phyloP scores from a whole-genome alignment of 2,113 vertebrate genomes.

The Plestiodon gilberti region DNA sequence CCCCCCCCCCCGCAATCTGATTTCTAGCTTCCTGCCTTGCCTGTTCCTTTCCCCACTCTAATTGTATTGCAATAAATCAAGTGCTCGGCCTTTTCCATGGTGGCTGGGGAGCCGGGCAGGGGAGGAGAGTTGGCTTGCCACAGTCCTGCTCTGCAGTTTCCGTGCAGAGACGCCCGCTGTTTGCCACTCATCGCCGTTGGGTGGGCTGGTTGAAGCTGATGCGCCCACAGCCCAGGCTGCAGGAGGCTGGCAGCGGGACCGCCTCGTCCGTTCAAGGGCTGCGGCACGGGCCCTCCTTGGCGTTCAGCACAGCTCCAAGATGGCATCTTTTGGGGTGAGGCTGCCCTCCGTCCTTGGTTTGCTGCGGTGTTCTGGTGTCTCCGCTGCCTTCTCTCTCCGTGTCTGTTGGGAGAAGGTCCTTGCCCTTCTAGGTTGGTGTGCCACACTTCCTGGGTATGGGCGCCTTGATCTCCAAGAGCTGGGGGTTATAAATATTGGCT shows the following conservation, averaged over 20 bases:
- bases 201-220: background rate
- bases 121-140: background rate
- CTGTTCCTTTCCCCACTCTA: background rate
- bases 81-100: background rate
- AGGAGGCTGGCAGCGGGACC: background rate
- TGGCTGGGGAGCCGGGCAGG: background rate
- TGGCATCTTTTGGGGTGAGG: conserved; percentile 30
- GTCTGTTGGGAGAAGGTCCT: background rate
- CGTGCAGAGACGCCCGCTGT: too few species aligned
- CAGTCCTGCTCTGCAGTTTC: too few species aligned
- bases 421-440: background rate
- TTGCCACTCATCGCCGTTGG: background rate
- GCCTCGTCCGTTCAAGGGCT: background rate
- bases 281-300: rapidly evolving
- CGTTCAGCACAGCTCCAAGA: background rate
- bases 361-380: background rate
- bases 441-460: background rate
- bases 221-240: rapidly evolving
- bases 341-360: background rate
- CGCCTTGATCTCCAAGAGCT: background rate
- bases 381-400: too few species aligned
- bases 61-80: background rate
- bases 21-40: conserved; percentile 31
- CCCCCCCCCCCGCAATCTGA: background rate
- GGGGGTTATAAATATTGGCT: background rate